Conservation (phyloP, 2,797 vertebrate species). For the Leptodactylus fallax region DNA sequence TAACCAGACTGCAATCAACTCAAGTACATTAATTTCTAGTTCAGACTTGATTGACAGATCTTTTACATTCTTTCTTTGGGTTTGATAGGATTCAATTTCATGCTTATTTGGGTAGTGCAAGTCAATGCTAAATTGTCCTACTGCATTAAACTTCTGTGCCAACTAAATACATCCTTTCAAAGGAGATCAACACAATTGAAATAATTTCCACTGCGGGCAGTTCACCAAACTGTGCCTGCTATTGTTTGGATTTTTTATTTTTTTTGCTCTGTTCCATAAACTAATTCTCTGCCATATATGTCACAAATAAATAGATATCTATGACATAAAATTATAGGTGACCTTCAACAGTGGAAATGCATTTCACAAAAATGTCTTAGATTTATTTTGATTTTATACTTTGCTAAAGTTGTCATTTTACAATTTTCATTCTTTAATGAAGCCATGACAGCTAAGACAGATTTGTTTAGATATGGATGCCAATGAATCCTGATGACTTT, state of each 20-base stretch:
- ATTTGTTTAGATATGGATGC: background rate
- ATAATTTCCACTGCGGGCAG: slow-evolving; percentile 13
- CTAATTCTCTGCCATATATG: background rate
- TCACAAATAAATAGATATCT: background rate
- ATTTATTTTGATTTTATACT: background rate
- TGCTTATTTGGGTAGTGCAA: slow-evolving; percentile 62
- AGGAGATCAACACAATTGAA: slow-evolving; percentile 61
- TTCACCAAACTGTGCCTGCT: slow-evolving; percentile 44
- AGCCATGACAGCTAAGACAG: background rate
- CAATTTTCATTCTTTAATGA: background rate
- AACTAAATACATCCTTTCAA: slow-evolving; percentile 60
- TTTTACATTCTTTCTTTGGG: background rate
- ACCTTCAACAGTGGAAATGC: background rate
- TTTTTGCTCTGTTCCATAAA: background rate
- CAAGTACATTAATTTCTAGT: slow-evolving; percentile 44
- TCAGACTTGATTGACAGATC: slow-evolving; percentile 56
- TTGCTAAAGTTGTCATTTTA: background rate
- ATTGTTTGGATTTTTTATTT: background rate
- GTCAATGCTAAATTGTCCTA: slow-evolving; percentile 61
- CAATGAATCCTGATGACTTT: background rate
- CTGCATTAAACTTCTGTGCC: slow-evolving; percentile 46
- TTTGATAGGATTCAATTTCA: slow-evolving; percentile 68
- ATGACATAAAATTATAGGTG: background rate
- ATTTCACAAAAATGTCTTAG: slow-evolving; percentile 7
- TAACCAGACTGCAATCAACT: slow-evolving; percentile 41